Evolutionary conservation across 1,140 invertebrate species (phyloP).

Genomic region (Solenopsis fugax): DNA sequence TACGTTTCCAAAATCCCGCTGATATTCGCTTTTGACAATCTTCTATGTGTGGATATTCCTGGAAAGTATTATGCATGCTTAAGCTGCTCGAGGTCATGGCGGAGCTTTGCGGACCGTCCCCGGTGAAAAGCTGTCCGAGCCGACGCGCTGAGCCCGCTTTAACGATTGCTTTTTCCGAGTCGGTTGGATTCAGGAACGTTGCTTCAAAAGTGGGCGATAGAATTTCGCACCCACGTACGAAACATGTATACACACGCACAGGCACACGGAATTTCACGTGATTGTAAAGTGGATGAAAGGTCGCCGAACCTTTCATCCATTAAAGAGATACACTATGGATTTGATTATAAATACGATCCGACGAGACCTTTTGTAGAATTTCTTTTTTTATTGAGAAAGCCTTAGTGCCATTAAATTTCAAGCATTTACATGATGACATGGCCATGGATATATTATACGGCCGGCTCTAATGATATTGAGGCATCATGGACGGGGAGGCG

Average conservation of each 20-base stretch:
- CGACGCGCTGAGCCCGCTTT: conserved; percentile 68
- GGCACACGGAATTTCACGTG: neutral
- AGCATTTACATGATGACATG: conserved; percentile 34
- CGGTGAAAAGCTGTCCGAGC: conserved; percentile 65
- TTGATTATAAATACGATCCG: conserved; percentile 62
- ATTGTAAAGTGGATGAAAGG: conserved; percentile 25
- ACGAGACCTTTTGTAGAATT: conserved; percentile 33
- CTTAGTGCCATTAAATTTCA: conserved; percentile 30
- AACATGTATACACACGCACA: neutral
- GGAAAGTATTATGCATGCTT: conserved; percentile 51
- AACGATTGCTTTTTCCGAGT: conserved; percentile 69
- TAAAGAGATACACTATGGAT: conserved; percentile 38
- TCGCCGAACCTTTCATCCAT: conserved; percentile 44
- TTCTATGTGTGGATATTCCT: conserved; percentile 46
- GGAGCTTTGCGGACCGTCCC: conserved; percentile 61
- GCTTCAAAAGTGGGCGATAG: conserved; percentile 69
- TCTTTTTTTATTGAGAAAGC: neutral
- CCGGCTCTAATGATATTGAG: conserved; percentile 55
- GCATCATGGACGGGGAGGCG: neutral
- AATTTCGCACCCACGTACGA: conserved; percentile 41
- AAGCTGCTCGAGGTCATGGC: conserved; percentile 53
- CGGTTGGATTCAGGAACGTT: conserved; percentile 48
- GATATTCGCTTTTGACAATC: conserved; percentile 42
- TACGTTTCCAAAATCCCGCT: conserved; percentile 2
- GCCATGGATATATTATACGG: conserved; percentile 50